phyloP scores from a whole-genome alignment of 2,113 vertebrate species.

The Castor canadensis region DNA sequence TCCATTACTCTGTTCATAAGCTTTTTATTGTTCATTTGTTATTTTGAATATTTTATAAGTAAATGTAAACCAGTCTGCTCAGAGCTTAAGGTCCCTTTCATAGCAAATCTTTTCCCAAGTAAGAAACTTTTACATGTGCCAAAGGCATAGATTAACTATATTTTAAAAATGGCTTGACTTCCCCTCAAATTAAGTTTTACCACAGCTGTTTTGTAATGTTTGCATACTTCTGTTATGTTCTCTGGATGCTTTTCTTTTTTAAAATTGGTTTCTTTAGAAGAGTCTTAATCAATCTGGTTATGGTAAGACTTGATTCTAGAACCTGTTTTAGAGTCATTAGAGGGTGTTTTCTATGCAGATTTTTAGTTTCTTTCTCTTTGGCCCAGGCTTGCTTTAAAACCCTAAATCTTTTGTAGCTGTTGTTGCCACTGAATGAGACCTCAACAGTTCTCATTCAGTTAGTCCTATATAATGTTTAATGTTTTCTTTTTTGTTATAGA shows the following conservation, averaged over 20 bases:
- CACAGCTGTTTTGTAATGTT: neutral
- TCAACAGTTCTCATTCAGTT: neutral
- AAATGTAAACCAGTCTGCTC: neutral
- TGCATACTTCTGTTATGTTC: neutral
- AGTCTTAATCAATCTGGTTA: neutral
- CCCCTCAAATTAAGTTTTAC: neutral
- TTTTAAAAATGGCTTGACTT: neutral
- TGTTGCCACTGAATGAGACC: too few species aligned
- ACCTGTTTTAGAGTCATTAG: neutral
- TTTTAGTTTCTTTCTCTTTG: neutral
- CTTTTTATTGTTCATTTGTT: conserved; percentile 7
- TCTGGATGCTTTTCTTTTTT: neutral
- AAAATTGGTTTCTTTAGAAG: neutral
- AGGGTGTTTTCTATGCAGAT: neutral
- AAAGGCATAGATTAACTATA: too few species aligned
- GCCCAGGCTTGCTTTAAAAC: too few species aligned
- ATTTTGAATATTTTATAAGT: neutral
- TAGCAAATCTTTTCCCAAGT: neutral
- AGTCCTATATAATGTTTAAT: neutral
- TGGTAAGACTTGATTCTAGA: neutral
- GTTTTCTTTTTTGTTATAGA: too few species aligned
- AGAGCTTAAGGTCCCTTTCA: neutral
- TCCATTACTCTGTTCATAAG: conserved; percentile 24
- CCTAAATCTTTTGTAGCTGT: neutral
- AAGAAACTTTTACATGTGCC: neutral